Conservation (phyloP, 2,797 vertebrate genomes). For the Helostoma temminkii region DNA sequence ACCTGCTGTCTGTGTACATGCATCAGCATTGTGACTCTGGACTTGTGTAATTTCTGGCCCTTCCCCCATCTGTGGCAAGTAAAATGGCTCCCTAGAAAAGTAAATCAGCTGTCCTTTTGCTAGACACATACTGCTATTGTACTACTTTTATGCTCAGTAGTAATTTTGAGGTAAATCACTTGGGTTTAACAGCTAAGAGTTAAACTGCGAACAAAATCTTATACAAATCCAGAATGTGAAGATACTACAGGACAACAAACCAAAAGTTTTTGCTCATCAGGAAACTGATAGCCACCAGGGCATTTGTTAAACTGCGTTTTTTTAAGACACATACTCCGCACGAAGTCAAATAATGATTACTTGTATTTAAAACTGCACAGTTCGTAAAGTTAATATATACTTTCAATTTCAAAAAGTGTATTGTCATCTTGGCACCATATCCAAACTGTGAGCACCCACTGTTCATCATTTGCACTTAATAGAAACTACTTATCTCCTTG, state of each 20-base stretch:
- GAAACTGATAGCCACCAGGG: not conserved
- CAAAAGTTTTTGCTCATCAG: slow-evolving; percentile 58
- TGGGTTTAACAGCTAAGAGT: not conserved
- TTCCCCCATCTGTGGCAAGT: slow-evolving; percentile 69
- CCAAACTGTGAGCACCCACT: not conserved
- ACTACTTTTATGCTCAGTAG: not conserved
- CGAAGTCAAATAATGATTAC: not conserved
- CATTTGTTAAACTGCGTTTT: not conserved
- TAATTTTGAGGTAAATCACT: not conserved
- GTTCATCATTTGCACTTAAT: not conserved
- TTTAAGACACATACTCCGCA: not conserved
- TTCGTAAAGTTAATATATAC: not conserved
- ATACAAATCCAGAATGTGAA: not conserved
- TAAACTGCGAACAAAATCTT: not conserved
- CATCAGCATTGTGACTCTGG: slow-evolving; percentile 37
- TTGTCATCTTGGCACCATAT: not conserved
- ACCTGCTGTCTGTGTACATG: not conserved
- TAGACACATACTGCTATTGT: slow-evolving; percentile 12
- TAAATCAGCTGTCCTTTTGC: slow-evolving; percentile 70
- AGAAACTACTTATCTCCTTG: accelerated
- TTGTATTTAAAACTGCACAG: not conserved
- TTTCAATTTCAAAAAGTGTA: not conserved
- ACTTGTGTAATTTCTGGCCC: slow-evolving; percentile 68
- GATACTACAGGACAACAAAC: slow-evolving; percentile 33
- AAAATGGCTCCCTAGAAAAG: slow-evolving; percentile 82